These are phyloP conservation scores for Harlomillsia oculata DNA, from an alignment of 1,140 invertebrate genomes.

Conservation along the genomic window DNA sequence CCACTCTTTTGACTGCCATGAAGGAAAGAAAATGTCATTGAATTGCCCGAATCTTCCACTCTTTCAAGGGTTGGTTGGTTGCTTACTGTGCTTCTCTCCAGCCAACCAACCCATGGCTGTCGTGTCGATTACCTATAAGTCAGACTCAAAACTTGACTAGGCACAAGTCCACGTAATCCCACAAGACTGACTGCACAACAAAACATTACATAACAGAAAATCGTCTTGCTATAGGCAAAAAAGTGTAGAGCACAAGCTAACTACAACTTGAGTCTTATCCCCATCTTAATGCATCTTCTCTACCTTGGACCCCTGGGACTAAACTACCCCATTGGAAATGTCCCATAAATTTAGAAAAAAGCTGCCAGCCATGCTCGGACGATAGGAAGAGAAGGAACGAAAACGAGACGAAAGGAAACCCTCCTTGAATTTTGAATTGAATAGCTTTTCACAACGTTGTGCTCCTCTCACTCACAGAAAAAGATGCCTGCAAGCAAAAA, in stretches of 20 bases:
- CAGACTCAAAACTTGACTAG: not conserved
- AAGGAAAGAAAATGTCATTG: slow-evolving; percentile 16
- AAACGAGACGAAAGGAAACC: too few species aligned
- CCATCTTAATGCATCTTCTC: slow-evolving; percentile 6
- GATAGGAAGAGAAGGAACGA: too few species aligned
- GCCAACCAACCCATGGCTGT: too few species aligned
- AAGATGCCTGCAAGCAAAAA: too few species aligned
- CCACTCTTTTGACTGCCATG: too few species aligned
- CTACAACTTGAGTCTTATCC: slow-evolving; percentile 1
- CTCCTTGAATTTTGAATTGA: too few species aligned
- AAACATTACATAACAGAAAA: not conserved
- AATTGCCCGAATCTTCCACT: slow-evolving; percentile 10
- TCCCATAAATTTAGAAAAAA: slow-evolving; percentile 34
- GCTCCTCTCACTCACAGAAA: too few species aligned
- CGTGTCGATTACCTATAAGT: not conserved
- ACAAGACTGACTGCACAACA: not conserved
- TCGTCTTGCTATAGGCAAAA: too few species aligned
- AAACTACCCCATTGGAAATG: slow-evolving; percentile 33
- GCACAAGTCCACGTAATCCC: not conserved
- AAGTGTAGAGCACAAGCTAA: too few species aligned
- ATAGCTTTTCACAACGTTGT: too few species aligned
- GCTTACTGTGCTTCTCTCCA: too few species aligned
- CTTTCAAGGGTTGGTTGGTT: slow-evolving; percentile 8
- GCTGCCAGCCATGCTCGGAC: too few species aligned
- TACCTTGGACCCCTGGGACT: slow-evolving; percentile 31